Base-by-base conservation (phyloP, 2,888 invertebrate genomes). In the Thereva unica region DNA sequence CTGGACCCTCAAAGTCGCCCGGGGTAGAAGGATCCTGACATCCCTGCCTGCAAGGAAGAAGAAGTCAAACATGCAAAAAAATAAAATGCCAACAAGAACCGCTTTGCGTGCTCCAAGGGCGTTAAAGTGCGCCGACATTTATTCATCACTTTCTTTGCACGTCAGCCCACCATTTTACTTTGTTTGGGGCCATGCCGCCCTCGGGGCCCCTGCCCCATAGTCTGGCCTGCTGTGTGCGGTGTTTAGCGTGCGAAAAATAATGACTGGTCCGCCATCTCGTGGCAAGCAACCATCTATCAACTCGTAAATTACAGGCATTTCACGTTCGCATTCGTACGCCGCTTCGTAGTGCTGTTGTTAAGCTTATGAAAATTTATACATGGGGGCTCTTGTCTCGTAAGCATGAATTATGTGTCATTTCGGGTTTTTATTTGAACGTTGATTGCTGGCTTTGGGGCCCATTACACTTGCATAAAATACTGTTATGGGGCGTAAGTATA, bases 351-450 rank as follows among this genome's bases (percentile, higher is more conserved):
- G 9, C 45, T 44, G 64, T 54, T 66, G 49, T 56, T 50, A 66
- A 66, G 52, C 53, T 66, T 66, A 66, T 66, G 57, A 66, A 66
- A 66, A 66, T 66, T 66, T 66, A 66, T 64, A 52, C 23, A 54
- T 44, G 54, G 53, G 54, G 54, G 50, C 53, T 42, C 66, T 67
- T 70, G 69, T 69, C 71, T 70, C 68, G 71, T 72, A 72, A 71
- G 71, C 68, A 71, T 71, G 71, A 72, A 71, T 71, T 72, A 72
- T 72, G 69, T 67, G 69, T 71, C 72, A 71, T 72, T 72, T 71
- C 69, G 69, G 59, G 71, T 71, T 71, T 72, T 71, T 70, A 71
- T 71, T 72, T 71, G 70, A 71, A 71, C 71, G 72, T 68, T 72
- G 72, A 72, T 72, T 71, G 71, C 72, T 68, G 66, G 65, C 67